Conservation (phyloP, 2,888 invertebrate species). For the Entomobrya multifasciata region DNA sequence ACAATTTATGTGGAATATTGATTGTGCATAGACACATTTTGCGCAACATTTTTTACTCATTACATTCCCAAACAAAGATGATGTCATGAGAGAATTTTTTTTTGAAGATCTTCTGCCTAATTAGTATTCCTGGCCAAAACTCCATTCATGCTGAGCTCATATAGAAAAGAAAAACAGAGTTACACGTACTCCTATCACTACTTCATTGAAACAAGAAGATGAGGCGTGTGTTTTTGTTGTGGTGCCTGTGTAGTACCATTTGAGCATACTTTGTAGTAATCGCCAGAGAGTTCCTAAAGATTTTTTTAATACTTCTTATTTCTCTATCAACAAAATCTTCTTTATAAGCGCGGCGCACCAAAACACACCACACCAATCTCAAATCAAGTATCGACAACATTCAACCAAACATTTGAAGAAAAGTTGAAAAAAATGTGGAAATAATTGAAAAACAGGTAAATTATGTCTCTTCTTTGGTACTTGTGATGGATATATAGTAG, state of each 20-base stretch:
- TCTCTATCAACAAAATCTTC: conserved; percentile 44
- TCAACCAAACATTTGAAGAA: conserved; percentile 57
- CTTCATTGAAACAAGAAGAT: neutral
- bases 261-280: conserved; percentile 20
- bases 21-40: conserved; percentile 40
- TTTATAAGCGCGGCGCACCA: conserved; percentile 26
- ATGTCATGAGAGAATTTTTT: conserved; percentile 67
- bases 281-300: neutral
- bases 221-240: conserved; percentile 56
- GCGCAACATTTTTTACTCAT: conserved; percentile 54
- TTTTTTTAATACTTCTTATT: conserved; percentile 46
- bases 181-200: conserved; percentile 23
- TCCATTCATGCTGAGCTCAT: conserved; percentile 66
- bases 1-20: conserved; percentile 37
- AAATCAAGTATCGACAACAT: conserved; percentile 69
- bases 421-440: conserved; percentile 67
- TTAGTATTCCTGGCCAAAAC: conserved; percentile 72
- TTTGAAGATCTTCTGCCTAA: conserved; percentile 61
- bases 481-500: conserved; percentile 43
- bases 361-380: conserved; percentile 36
- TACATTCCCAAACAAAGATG: conserved; percentile 58
- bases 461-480: conserved; percentile 60
- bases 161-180: conserved; percentile 56
- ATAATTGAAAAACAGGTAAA: conserved; percentile 72
- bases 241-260: neutral